Evolutionary conservation across 1,140 invertebrate species (phyloP).

Genomic region (Drosophila novamexicana): DNA sequence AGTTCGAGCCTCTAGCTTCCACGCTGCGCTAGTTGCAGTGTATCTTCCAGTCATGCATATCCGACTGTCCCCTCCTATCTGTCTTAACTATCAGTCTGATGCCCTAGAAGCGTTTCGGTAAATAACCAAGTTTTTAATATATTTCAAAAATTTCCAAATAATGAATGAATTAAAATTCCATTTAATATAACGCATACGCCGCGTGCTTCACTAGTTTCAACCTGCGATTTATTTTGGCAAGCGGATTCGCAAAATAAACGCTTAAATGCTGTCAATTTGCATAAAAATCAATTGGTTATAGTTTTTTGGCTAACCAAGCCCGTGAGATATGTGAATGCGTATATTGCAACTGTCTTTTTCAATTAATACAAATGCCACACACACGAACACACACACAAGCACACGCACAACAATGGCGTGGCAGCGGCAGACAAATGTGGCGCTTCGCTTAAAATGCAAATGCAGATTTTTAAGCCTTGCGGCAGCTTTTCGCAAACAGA

Average conservation of each 20-base stretch:
- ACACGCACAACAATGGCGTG: conserved; percentile 16
- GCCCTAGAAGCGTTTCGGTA: too few species aligned
- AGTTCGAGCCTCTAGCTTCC: too few species aligned
- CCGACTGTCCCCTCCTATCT: too few species aligned
- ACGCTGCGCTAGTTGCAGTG: too few species aligned
- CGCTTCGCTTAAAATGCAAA: conserved; percentile 59
- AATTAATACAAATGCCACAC: conserved; percentile 57
- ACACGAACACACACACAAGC: background rate
- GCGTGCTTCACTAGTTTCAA: background rate
- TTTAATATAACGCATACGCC: background rate
- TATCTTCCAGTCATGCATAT: too few species aligned
- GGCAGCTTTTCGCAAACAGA: conserved; percentile 75
- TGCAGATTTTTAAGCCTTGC: conserved; percentile 74
- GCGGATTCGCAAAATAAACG: conserved; percentile 34
- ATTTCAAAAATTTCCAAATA: background rate
- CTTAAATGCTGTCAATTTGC: conserved; percentile 45
- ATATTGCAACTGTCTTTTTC: conserved; percentile 64
- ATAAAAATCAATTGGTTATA: conserved; percentile 44
- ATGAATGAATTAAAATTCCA: background rate
- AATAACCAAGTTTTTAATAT: background rate
- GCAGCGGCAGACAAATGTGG: background rate
- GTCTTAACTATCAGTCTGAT: background rate
- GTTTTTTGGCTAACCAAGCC: conserved; percentile 14
- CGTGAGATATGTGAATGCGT: conserved; percentile 5
- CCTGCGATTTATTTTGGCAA: conserved; percentile 32